Evolutionary conservation across 92 coral and sea anemone species (phyloP), one percentile per base, ranked within the genome.

Genomic region (Metridium senile): DNA sequence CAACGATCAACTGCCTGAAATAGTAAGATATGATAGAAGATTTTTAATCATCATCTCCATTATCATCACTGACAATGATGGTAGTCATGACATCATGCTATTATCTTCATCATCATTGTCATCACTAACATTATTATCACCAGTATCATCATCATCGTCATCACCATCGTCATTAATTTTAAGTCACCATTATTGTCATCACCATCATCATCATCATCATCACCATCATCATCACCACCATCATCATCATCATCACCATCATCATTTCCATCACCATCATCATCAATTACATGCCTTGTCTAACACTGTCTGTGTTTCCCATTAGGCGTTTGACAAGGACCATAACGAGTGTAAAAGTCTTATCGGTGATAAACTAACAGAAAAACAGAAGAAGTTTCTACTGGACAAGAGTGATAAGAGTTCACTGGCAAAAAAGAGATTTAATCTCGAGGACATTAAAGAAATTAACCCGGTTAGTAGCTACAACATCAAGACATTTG

Each of bases 301-400:
- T 20, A 65, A 30, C 20, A 25, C 25, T 25, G 49, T 25, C n/a
- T 3, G 1, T 13, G 2, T 51, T 27, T 51, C 39, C 47, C 61
- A 54, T 67, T 74, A 95, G 99, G 99, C 99, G 27, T 95, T 85
- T 72, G 99, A 95, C 81, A 92, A 93, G 81, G 99, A 95, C 81
- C 80, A 82, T 31, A 95, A 95, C 74, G 80, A 76, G 58, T 95
- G 99, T 68, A 95, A 95, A 62, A 95, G 99, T 59, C 87, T 95
- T 66, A 66, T 89, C 32, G 81, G 85, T 58, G 93, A 87, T 19
- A 79, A 84, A 76, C 87, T 95, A 49, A 89, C 96, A 35, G 81
- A 69, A 43, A 80, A 92, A 47, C 97, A 95, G 82, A 90, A 75
- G 54, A 83, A 78, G 27, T 82, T 75, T 81, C 29, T 95, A 33